Evolutionary conservation across 2,797 vertebrate species (phyloP).

Genomic region (Chelon labrosus): DNA sequence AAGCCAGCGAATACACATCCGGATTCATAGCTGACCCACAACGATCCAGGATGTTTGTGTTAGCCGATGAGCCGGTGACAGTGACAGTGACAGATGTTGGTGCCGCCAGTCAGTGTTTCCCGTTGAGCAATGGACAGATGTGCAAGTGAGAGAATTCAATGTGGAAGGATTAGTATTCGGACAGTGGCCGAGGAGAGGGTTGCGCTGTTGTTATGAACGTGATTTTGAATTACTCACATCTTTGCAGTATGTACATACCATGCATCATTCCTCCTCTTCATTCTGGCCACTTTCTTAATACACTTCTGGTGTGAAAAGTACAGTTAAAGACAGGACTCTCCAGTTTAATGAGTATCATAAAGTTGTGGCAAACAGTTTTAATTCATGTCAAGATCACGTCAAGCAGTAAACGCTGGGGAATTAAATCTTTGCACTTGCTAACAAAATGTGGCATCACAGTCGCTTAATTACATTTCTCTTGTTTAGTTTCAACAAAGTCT

Average conservation of each 20-base stretch:
- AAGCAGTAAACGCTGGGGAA: no score
- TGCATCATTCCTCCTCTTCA: not conserved
- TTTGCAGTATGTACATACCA: not conserved
- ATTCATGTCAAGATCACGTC: no score
- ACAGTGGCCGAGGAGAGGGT: not conserved
- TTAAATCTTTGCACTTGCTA: no score
- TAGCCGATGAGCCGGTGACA: conserved; percentile 52
- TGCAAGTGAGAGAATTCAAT: conserved; percentile 41
- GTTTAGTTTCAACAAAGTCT: no score
- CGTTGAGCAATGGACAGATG: conserved; percentile 62
- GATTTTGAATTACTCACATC: conserved; percentile 3
- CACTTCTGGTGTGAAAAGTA: not conserved
- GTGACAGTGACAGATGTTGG: conserved; percentile 71
- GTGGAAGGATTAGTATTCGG: conserved; percentile 25
- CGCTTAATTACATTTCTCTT: no score
- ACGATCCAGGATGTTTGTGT: conserved; percentile 23
- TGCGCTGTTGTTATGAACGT: not conserved
- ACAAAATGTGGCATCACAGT: no score
- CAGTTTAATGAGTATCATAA: not conserved
- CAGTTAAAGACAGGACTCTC: not conserved
- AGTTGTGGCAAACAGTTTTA: not conserved
- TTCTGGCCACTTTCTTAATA: not conserved
- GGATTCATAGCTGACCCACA: conserved; percentile 20
- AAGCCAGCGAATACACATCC: not conserved
- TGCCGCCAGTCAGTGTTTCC: conserved; percentile 53